Evolutionary conservation across 2,113 vertebrate species (phyloP).

Genomic region (Charadrius vociferus): DNA sequence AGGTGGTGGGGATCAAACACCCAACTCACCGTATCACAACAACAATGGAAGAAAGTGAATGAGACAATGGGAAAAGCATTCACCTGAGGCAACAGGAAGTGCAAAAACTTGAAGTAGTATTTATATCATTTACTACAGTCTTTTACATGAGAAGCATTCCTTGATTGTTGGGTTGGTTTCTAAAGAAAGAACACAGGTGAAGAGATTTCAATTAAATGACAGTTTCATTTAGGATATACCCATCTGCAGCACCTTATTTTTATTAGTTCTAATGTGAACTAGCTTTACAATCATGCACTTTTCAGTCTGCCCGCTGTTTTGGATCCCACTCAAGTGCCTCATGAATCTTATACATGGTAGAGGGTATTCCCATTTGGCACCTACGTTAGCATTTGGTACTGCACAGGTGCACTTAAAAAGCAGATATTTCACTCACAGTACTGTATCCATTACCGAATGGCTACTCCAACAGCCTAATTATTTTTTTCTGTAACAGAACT

Average conservation of each 20-base stretch:
- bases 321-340: background rate
- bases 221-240: too few relatives aligned
- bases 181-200: too few relatives aligned
- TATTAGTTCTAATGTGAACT: background rate
- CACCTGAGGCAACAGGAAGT: too few relatives aligned
- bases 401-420: background rate
- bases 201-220: too few relatives aligned
- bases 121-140: too few relatives aligned
- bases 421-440: background rate
- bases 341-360: background rate
- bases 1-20: background rate
- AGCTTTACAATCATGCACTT: background rate
- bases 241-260: background rate
- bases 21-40: background rate
- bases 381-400: background rate
- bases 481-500: background rate
- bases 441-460: background rate
- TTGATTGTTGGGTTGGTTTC: too few relatives aligned
- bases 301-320: conserved; percentile 4
- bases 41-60: background rate
- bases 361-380: conserved; percentile 17
- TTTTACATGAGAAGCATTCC: too few relatives aligned
- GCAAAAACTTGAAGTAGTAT: too few relatives aligned
- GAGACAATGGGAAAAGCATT: too few relatives aligned
- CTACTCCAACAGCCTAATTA: background rate